These are phyloP conservation scores for Castor canadensis DNA, from an alignment of 2,113 vertebrate genomes.

Conservation along the genomic window DNA sequence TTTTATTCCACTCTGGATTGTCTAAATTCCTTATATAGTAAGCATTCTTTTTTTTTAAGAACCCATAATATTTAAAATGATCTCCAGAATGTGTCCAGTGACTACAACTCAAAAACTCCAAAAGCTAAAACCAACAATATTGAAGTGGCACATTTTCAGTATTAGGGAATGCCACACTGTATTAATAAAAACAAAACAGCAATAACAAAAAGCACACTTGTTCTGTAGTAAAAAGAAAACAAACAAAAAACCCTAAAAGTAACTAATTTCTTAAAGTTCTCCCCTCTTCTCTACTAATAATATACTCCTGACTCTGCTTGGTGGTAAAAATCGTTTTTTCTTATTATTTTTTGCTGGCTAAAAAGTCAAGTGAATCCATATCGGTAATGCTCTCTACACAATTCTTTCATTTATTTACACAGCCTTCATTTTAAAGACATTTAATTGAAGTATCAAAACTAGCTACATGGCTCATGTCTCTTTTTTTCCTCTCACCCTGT, in stretches of 20 bases:
- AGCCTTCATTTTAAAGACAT: slow-evolving; percentile 27
- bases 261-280: background rate
- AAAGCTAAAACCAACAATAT: background rate
- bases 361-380: background rate
- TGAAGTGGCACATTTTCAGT: background rate
- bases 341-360: background rate
- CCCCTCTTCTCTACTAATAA: background rate
- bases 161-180: background rate
- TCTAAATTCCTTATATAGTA: background rate
- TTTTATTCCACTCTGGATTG: background rate
- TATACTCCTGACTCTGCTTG: too few relatives aligned
- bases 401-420: slow-evolving; percentile 9
- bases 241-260: background rate
- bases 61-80: slow-evolving; percentile 22
- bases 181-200: too few relatives aligned
- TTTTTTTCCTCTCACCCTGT: background rate
- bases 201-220: background rate
- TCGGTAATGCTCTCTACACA: background rate
- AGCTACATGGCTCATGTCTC: background rate
- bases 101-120: background rate
- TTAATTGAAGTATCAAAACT: background rate
- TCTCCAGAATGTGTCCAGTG: background rate
- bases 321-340: background rate
- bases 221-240: background rate
- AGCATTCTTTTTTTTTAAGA: slow-evolving; percentile 16